Base-by-base conservation (phyloP, 2,113 vertebrate species). In the Plestiodon gilberti region DNA sequence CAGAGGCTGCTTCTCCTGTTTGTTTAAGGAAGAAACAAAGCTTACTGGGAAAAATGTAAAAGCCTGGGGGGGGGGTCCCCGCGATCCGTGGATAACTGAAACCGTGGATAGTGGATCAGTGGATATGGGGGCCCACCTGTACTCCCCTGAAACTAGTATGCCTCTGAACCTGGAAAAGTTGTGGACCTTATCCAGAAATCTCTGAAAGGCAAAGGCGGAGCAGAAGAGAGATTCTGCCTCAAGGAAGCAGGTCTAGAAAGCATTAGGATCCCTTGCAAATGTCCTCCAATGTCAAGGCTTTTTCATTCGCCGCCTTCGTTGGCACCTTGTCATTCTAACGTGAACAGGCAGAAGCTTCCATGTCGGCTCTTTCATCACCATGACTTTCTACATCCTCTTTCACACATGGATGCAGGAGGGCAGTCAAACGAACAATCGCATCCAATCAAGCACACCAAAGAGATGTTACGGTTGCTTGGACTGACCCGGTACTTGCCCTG, bases 361-460 rank as follows among this genome's bases (percentile, higher is more conserved):
- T 61, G 38, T 30, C 59, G 38, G 15, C 43, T 28, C 35, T 70
- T 87, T 77, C 81, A 48, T 48, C 23, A 35, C 74, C 11, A 18
- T 78, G 81, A 30, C 6, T 78, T 83, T 78, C 48, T 17, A 62
- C 61, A 35, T 78, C 73, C 64, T 82, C 67, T 59, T 83, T 87
- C 81, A 83, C 81, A 62, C 81, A 71, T 78, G 74, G 75, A 59
- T 71, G 65, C 74, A 33, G 1, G 28, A 8, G 23, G 80, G 80
- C 80, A 78, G 70, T 82, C 73, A 78, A 14, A 87, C 22, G 80
- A 43, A 43, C 86, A 70, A 61, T 83, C 38, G 23, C 52, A 65
- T 78, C 38, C 65, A 57, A 35, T 38, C n/a, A 30, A 83, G 64
- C 40, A 14, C 77, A 75, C 38, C 48, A 52, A 61, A 70, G 78